Evolutionary conservation across 1,140 invertebrate genomes (phyloP).

Genomic region (Plutomurus gul): DNA sequence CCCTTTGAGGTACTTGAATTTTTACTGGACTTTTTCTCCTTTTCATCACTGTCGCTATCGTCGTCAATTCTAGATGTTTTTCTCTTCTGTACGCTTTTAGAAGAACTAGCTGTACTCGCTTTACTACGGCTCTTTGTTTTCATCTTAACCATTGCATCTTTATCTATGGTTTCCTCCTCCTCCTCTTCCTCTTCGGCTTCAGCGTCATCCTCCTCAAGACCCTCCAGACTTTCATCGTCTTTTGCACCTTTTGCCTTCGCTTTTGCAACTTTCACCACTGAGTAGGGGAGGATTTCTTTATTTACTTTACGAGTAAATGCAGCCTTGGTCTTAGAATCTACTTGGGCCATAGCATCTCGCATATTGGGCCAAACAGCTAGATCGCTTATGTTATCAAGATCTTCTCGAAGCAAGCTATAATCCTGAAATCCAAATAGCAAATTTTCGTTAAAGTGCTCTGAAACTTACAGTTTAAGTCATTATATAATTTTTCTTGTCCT

Average conservation of each 20-base stretch:
- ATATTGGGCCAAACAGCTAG: conserved; percentile 80
- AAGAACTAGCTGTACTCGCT: background rate
- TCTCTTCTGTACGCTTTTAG: background rate
- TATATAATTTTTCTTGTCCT: too few species aligned
- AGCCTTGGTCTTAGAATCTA: conserved; percentile 87
- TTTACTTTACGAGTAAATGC: conserved; percentile 92
- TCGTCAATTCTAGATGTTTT: too few species aligned
- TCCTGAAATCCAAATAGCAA: conserved; percentile 58
- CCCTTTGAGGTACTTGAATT: background rate
- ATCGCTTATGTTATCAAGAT: conserved; percentile 85
- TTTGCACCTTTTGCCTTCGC: conserved; percentile 58
- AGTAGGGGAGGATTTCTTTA: conserved; percentile 77
- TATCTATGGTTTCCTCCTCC: conserved; percentile 67
- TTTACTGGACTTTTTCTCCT: background rate
- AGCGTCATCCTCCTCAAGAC: conserved; percentile 57
- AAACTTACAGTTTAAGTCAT: too few species aligned
- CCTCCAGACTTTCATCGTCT: conserved; percentile 57
- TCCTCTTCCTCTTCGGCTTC: conserved; percentile 59
- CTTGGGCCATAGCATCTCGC: conserved; percentile 71
- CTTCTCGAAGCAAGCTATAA: conserved; percentile 87
- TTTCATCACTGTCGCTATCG: background rate
- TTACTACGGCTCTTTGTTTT: conserved; percentile 12
- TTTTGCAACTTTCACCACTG: conserved; percentile 64
- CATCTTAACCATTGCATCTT: conserved; percentile 81
- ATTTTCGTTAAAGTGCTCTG: too few species aligned